Conservation (phyloP, 2,888 invertebrate species). For the Acrocyrtus sp. region DNA sequence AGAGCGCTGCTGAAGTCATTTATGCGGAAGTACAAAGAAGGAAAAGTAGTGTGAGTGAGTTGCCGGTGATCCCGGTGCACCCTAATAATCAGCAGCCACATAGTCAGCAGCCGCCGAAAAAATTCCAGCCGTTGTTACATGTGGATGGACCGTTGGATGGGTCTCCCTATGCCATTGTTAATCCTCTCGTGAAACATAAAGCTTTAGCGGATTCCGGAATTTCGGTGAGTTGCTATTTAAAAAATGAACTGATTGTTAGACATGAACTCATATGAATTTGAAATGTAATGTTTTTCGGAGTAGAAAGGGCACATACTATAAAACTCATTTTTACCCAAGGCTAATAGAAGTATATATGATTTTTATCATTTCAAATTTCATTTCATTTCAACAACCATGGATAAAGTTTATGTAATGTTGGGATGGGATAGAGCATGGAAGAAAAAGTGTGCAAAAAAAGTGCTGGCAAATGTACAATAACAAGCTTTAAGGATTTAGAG, state of each 20-base stretch:
- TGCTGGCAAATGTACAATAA: neutral
- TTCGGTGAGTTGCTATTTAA: slow-evolving; percentile 45
- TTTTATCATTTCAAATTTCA: neutral
- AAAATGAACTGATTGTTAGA: neutral
- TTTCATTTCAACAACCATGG: too few relatives aligned
- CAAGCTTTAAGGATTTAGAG: neutral
- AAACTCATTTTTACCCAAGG: neutral
- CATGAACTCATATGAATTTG: neutral
- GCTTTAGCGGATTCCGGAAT: slow-evolving; percentile 59
- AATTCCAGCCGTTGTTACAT: slow-evolving; percentile 22
- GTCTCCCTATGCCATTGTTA: slow-evolving; percentile 58
- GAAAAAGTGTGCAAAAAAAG: neutral
- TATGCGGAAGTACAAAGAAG: slow-evolving; percentile 34
- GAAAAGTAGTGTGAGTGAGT: slow-evolving; percentile 21
- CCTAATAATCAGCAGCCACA: slow-evolving; percentile 18
- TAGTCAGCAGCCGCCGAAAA: neutral
- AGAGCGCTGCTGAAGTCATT: neutral
- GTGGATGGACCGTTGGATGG: slow-evolving; percentile 57
- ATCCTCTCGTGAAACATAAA: slow-evolving; percentile 56
- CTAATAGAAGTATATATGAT: neutral
- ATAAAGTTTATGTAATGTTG: neutral
- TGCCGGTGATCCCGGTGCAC: slow-evolving; percentile 13
- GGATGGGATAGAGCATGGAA: too few relatives aligned
- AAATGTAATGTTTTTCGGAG: neutral
- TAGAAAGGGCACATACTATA: neutral